These are phyloP conservation scores for Acheta domesticus DNA, from an alignment of 2,888 invertebrate genomes.

Conservation along the genomic window DNA sequence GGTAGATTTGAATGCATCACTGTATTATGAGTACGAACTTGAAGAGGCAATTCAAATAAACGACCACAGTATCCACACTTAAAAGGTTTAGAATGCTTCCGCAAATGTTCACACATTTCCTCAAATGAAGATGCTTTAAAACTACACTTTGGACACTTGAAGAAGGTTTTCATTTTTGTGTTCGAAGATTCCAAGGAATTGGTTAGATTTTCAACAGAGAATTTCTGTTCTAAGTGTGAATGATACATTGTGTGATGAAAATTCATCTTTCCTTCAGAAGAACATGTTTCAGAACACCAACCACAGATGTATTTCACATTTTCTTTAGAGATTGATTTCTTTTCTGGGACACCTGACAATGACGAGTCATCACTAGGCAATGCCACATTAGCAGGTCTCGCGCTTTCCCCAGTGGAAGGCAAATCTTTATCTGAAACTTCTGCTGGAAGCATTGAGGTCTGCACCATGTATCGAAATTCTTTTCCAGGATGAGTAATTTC, in stretches of 20 bases:
- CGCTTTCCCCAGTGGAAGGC: neutral
- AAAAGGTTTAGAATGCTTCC: slow-evolving; percentile 48
- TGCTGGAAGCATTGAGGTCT: neutral
- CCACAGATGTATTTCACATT: slow-evolving; percentile 40
- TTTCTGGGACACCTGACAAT: neutral
- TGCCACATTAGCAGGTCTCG: neutral
- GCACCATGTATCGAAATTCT: neutral
- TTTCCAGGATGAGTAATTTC: slow-evolving; percentile 24
- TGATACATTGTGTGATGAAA: slow-evolving; percentile 48
- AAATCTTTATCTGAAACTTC: neutral
- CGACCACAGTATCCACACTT: slow-evolving; percentile 48
- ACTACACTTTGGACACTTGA: slow-evolving; percentile 48
- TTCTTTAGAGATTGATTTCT: neutral
- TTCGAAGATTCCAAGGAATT: neutral
- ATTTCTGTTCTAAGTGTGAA: slow-evolving; percentile 42
- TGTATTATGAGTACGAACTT: slow-evolving; percentile 43
- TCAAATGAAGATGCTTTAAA: slow-evolving; percentile 43
- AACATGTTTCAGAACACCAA: slow-evolving; percentile 45
- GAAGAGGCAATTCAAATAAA: slow-evolving; percentile 43
- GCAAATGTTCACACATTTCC: slow-evolving; percentile 48
- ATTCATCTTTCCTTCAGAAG: slow-evolving; percentile 43
- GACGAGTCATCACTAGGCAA: neutral
- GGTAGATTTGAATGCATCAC: slow-evolving; percentile 44
- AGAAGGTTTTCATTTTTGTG: slow-evolving; percentile 39
- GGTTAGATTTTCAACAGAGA: slow-evolving; percentile 26